A percentile compares a stretch with the other conserved stretches of the same genome.
phyloP scores from a whole-genome alignment of 2,113 vertebrate genomes.

The Cyrtonyx montezumae region DNA sequence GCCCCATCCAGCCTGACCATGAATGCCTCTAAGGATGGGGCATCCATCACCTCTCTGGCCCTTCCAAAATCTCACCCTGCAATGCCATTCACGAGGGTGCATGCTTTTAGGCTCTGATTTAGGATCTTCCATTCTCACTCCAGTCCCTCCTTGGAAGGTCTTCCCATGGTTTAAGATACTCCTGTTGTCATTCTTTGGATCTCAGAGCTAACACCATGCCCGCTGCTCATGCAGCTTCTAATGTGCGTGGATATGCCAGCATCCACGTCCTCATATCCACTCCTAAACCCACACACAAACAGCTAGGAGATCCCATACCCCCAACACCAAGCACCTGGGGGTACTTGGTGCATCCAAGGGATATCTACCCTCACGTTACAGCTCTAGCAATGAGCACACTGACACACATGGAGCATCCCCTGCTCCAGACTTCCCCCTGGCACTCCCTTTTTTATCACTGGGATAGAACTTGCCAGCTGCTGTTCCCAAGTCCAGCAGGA shows the following conservation, averaged over 20 bases:
- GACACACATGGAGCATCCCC: not conserved
- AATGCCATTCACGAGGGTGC: not conserved
- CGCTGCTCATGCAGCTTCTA: not conserved
- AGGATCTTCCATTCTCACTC: not conserved
- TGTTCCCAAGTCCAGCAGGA: not conserved
- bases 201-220: fast-evolving
- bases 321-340: not conserved
- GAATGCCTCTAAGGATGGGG: too few species aligned
- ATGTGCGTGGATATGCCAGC: not conserved
- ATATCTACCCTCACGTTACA: fast-evolving
- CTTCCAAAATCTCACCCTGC: not conserved
- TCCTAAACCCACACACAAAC: not conserved
- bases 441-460: not conserved
- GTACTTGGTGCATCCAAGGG: too few species aligned
- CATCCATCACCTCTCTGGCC: too few species aligned
- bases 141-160: not conserved
- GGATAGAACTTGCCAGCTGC: not conserved
- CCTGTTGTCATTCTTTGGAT: not conserved
- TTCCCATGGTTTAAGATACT: not conserved
- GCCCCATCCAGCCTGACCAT: too few species aligned
- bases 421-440: not conserved
- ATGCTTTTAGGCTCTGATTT: not conserved
- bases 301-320: not conserved
- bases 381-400: not conserved
- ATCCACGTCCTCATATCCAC: not conserved